Evolutionary conservation across 2,113 vertebrate genomes (phyloP), one percentile per base, ranked within the genome.

Genomic region (Elanus axillaris): DNA sequence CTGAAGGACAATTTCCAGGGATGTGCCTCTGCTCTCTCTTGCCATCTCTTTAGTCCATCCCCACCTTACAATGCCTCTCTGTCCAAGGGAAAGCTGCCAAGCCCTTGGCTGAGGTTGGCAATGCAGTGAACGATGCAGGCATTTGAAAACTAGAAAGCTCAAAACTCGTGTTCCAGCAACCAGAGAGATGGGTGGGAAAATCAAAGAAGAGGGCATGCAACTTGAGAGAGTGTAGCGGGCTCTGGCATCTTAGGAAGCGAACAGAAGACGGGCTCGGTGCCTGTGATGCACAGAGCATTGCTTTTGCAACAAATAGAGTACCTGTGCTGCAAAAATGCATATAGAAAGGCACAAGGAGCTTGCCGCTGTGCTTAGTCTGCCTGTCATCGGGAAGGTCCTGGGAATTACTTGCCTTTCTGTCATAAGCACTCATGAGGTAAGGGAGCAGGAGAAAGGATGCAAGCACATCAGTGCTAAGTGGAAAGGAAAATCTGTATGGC

Each of bases 161-260:
- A 55, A 66, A 88, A n/a, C 47, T 87, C 7, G 0, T 52, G 32
- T 56, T 59, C 42, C 40, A n/a, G 25, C 73, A 60, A 78, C 63
- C 59, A 68, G 59, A 43, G n/a, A 71, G 89, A 43, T 16, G n/a
- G 63, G 26, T n/a, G 22, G 58, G 43, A 74, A 72, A 45, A 66
- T 78, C 53, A 60, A 69, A 94, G 84, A 74, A 13, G 85, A 48
- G 34, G 78, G 56, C 23, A 8, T 16, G 19, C 32, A 23, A 1
- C 36, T 53, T 85, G 50, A 86, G 45, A 85, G 45, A 16, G 16
- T 4, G 23, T 4, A 43, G 68, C 6, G 23, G 36, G 34, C 34
- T 86, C 50, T 73, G 43, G 26, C 3, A 0, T 42, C 42, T 12
- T 29, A 4, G 68, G 91, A 50, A 66, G 68, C 0, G 0, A 77